These are phyloP conservation scores for Tricholaema leucomelas DNA, from an alignment of 2,113 vertebrate genomes.

Conservation along the genomic window DNA sequence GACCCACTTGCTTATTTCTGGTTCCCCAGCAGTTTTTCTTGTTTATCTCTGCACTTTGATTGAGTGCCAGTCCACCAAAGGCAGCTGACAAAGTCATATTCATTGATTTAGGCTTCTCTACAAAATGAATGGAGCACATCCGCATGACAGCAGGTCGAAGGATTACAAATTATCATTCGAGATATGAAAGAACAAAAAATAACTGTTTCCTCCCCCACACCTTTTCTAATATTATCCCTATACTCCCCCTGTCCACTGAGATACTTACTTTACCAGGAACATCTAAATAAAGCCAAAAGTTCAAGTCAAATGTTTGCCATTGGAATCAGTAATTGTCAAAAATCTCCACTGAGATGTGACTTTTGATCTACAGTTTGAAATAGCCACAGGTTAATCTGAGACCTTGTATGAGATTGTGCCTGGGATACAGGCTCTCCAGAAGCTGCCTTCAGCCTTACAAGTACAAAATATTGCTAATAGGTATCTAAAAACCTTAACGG, in stretches of 20 bases:
- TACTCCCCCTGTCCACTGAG: not conserved
- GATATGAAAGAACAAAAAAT: not conserved
- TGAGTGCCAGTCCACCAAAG: not conserved
- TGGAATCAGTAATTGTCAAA: not conserved
- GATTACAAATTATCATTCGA: not conserved
- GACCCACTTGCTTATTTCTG: not conserved
- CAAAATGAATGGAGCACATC: not conserved
- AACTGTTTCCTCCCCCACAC: too few relatives aligned
- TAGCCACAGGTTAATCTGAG: not conserved
- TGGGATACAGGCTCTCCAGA: not conserved
- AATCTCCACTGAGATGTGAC: not conserved
- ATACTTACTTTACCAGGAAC: not conserved
- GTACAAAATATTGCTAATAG: not conserved
- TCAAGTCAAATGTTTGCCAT: not conserved
- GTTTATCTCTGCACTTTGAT: not conserved
- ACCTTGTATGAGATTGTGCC: not conserved
- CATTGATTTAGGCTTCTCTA: not conserved
- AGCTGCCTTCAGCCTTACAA: not conserved
- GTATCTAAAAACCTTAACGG: not conserved
- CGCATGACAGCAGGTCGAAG: not conserved
- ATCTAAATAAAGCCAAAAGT: not conserved
- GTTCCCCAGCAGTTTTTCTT: not conserved
- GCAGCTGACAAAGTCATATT: not conserved
- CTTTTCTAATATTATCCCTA: not conserved
- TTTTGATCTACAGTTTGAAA: not conserved